phyloP scores from a whole-genome alignment of 2,113 vertebrate genomes.

The Passer montanus region DNA sequence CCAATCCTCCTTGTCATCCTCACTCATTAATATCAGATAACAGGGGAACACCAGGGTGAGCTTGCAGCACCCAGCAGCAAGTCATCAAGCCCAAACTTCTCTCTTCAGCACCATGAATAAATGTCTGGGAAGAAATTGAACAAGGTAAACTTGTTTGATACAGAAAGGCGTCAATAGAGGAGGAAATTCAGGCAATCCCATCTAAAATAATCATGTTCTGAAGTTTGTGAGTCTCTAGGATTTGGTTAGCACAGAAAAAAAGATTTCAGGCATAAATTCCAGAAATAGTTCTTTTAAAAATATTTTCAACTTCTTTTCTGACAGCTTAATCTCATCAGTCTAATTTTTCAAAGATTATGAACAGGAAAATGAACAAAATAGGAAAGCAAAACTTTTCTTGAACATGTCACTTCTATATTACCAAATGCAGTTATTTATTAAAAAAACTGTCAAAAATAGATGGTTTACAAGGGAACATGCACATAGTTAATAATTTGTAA shows the following conservation, averaged over 20 bases:
- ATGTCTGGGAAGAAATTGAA: not conserved
- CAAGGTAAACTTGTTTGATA: not conserved
- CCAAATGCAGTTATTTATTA: not conserved
- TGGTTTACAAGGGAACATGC: fast-evolving
- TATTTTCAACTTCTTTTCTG: not conserved
- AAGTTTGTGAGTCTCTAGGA: not conserved
- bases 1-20: not conserved
- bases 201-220: not conserved
- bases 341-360: not conserved
- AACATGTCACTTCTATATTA: not conserved
- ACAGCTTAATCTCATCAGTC: not conserved
- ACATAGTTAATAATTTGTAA: no score
- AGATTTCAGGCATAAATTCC: not conserved
- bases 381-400: not conserved
- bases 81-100: not conserved
- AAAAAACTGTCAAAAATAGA: not conserved
- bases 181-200: not conserved
- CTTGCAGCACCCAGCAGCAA: not conserved
- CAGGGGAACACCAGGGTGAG: not conserved
- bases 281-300: not conserved
- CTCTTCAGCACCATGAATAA: not conserved
- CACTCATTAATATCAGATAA: not conserved
- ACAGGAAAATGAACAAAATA: not conserved
- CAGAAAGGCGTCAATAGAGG: not conserved
- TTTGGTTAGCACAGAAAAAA: not conserved